Conservation (phyloP, 2,113 vertebrate genomes). For the Gasterosteus aculeatus region DNA sequence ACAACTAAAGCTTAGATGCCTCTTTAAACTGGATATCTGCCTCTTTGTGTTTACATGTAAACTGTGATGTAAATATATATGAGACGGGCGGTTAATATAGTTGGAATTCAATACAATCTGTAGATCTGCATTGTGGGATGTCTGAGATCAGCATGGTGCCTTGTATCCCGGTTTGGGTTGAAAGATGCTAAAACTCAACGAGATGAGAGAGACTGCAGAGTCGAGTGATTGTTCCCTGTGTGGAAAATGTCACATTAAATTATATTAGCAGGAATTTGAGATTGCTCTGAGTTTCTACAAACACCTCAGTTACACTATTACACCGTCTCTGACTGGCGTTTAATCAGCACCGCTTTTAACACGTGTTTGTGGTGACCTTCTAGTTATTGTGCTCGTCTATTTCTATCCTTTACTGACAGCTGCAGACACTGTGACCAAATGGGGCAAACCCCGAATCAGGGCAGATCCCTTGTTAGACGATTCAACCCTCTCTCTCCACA, state of each 20-base stretch:
- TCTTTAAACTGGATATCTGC: neutral
- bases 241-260: neutral
- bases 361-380: slow-evolving; percentile 9
- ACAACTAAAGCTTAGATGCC: neutral
- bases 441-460: slow-evolving; percentile 69
- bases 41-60: neutral
- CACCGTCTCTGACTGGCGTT: neutral
- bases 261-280: neutral
- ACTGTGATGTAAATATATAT: neutral
- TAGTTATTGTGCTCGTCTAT: slow-evolving; percentile 32
- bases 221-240: neutral
- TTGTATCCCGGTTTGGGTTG: neutral
- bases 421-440: slow-evolving; percentile 55
- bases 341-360: neutral
- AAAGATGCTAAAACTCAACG: neutral
- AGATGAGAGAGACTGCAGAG: neutral
- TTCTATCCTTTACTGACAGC: slow-evolving; percentile 46
- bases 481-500: slow-evolving; percentile 32
- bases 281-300: neutral
- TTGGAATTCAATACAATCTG: neutral
- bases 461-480: slow-evolving; percentile 67
- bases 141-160: neutral
- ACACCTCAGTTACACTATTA: neutral
- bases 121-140: neutral
- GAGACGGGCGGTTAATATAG: neutral